These are phyloP conservation scores for Tiliacea citrago DNA, from an alignment of 2,888 invertebrate species.

Conservation along the genomic window DNA sequence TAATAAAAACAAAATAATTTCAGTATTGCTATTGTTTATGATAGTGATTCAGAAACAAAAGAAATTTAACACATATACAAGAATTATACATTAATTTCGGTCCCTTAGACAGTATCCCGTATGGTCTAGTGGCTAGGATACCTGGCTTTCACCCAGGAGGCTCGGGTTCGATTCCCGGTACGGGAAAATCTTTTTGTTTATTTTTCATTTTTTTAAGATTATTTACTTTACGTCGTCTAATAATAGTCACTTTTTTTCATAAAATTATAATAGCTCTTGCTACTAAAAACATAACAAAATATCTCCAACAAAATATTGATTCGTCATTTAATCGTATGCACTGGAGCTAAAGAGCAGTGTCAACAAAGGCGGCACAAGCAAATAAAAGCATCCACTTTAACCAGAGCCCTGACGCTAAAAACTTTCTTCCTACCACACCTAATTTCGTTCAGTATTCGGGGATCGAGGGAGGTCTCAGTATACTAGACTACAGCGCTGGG, in stretches of 20 bases:
- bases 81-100: conserved; percentile 31
- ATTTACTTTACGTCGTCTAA: too few species aligned
- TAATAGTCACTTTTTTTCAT: background rate
- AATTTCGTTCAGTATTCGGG: conserved; percentile 22
- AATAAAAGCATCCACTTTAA: conserved; percentile 69
- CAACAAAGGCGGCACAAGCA: conserved; percentile 70
- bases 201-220: fast-evolving
- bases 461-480: conserved; percentile 56
- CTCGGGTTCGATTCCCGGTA: conserved; percentile 94
- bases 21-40: background rate
- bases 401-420: conserved; percentile 55
- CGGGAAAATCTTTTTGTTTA: conserved; percentile 83
- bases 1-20: background rate
- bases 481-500: conserved; percentile 61
- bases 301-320: conserved; percentile 26
- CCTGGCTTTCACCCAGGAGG: conserved; percentile 94
- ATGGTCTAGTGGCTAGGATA: conserved; percentile 94
- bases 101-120: conserved; percentile 78
- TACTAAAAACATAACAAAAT: background rate
- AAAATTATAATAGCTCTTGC: too few species aligned
- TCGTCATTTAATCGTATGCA: conserved; percentile 42
- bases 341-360: conserved; percentile 68
- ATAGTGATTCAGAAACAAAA: background rate
- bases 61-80: background rate
- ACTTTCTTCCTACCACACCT: conserved; percentile 29